Evolutionary conservation across 2,888 invertebrate species (phyloP), one percentile per base, ranked within the genome.

Genomic region (Drosophila testacea): DNA sequence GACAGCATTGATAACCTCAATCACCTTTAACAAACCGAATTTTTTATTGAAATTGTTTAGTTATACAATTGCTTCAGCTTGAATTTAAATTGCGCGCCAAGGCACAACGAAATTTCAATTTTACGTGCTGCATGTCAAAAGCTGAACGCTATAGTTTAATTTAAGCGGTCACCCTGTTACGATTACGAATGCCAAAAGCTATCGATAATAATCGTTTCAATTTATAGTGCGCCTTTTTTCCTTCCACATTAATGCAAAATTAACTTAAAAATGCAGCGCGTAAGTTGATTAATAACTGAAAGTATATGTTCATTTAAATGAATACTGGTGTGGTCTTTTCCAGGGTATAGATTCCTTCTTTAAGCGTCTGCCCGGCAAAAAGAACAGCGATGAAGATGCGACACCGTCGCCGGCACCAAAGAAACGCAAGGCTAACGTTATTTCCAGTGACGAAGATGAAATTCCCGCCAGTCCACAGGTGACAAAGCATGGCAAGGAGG

Each of bases 401-500:
- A 34, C 61, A 2, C 68, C 57, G 4, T 73, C 81, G 6, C 71
- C 70, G 41, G 70, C 68, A 4, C 71, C 68, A 4, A 81, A 77
- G 11, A 93, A 93, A 78, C 87, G 91, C n/a, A 91, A 90, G 60
- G 88, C 88, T 0, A 85, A 81, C 60, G 92, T 92, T 56, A 93
- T 93, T 36, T 91, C 91, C 90, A 94, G 91, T 81, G 94, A 95
- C 81, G 94, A 94, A 61, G 95, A 95, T 82, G 92, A 94, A 66
- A 93, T 94, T 76, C 93, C 94, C 5, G 93, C 93, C 50, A 95
- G 94, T 60, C 94, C 95, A 2, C 74, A 88, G 32, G 55, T 83
- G 6, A 65, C 64, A 7, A 83, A 67, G 44, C 66, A 61, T 16
- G 76, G 79, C 91, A 93, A 6, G 92, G 93, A 70, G 93, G 94